phyloP scores from a whole-genome alignment of 2,113 vertebrate species.

The Notothenia rossii region DNA sequence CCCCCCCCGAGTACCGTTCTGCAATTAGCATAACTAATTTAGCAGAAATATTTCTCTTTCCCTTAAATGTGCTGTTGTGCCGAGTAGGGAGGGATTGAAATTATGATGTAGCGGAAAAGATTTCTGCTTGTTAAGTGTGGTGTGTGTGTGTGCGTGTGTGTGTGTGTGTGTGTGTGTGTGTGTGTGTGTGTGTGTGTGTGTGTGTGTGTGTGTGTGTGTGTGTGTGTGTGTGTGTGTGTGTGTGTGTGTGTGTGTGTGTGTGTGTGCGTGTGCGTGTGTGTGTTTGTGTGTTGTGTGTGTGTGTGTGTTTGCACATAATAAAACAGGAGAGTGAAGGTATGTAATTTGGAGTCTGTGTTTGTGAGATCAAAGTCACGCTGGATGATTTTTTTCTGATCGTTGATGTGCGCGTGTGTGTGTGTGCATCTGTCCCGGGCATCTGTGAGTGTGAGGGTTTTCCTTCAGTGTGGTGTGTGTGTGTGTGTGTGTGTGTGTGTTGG shows the following conservation, averaged over 20 bases:
- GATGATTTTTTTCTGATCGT: constrained; percentile 8
- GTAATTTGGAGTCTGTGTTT: constrained; percentile 39
- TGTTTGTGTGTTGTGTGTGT: too few species aligned
- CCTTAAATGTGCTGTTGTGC: constrained; percentile 74
- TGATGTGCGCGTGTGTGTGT: constrained; percentile 43
- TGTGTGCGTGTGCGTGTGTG: too few species aligned
- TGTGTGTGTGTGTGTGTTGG: constrained; percentile 48
- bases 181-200: too few species aligned
- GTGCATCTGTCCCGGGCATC: constrained; percentile 23
- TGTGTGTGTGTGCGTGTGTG: constrained; percentile 14
- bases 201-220: too few species aligned
- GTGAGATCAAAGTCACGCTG: constrained; percentile 38
- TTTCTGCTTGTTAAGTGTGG: constrained; percentile 69
- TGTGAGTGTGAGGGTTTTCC: constrained; percentile 4
- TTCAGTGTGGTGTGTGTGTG: constrained; percentile 34
- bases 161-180: not conserved
- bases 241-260: too few species aligned
- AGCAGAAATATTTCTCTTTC: constrained; percentile 85
- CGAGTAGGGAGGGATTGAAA: constrained; percentile 52
- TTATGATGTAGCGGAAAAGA: constrained; percentile 81
- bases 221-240: too few species aligned
- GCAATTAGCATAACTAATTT: constrained; percentile 89
- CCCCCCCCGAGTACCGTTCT: too few species aligned
- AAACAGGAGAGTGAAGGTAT: constrained; percentile 39
- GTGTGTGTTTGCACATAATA: too few species aligned